These are phyloP conservation scores for Neoscelio sp. DNA, from an alignment of 2,888 invertebrate genomes.

Conservation along the genomic window DNA sequence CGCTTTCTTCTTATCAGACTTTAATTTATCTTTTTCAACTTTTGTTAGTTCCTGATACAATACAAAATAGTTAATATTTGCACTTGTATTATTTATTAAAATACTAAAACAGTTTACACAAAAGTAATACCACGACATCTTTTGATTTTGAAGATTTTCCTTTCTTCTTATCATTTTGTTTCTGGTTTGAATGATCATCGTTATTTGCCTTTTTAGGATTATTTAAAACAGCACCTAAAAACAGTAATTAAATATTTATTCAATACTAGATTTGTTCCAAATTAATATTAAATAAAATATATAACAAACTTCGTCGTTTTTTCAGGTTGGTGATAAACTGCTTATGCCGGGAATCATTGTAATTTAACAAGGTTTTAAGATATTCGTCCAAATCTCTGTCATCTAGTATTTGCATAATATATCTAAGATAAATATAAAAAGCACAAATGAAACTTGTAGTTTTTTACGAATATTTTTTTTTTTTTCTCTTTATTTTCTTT, in stretches of 20 bases:
- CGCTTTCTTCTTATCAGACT: constrained; percentile 85
- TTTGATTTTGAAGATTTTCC: constrained; percentile 73
- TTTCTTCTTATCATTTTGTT: constrained; percentile 78
- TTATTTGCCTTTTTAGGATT: constrained; percentile 76
- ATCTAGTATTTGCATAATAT: constrained; percentile 89
- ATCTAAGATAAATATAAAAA: constrained; percentile 83
- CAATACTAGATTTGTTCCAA: background rate
- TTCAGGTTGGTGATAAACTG: constrained; percentile 87
- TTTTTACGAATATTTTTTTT: too few species aligned
- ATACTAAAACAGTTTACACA: too few species aligned
- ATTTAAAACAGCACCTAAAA: background rate
- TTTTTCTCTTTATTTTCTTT: too few species aligned
- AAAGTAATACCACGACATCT: constrained; percentile 65
- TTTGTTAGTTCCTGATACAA: constrained; percentile 51
- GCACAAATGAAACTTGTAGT: too few species aligned
- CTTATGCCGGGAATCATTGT: constrained; percentile 87
- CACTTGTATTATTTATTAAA: too few species aligned
- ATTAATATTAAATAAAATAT: too few species aligned
- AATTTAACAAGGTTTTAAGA: constrained; percentile 89
- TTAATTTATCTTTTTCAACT: constrained; percentile 61
- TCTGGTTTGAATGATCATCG: constrained; percentile 71
- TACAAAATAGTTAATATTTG: too few species aligned
- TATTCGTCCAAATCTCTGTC: constrained; percentile 91
- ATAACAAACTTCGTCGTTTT: constrained; percentile 71
- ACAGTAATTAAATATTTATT: too few species aligned